These are phyloP conservation scores for Crematogaster levior DNA, from an alignment of 2,888 invertebrate genomes.

Conservation along the genomic window DNA sequence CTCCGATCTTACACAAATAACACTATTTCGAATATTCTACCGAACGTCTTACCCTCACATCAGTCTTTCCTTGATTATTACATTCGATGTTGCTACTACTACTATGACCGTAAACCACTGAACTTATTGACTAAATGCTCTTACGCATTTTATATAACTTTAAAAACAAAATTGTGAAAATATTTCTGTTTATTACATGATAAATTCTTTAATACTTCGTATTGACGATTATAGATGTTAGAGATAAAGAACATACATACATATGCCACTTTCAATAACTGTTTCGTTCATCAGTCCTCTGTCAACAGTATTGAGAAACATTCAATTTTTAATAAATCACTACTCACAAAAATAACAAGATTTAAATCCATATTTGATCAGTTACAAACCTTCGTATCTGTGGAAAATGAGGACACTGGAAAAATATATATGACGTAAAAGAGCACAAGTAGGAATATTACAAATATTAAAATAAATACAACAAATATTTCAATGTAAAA, in stretches of 20 bases:
- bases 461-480: conserved; percentile 10
- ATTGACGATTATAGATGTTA: background rate
- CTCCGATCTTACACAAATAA: background rate
- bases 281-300: conserved; percentile 13
- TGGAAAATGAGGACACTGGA: background rate
- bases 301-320: conserved; percentile 1
- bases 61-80: background rate
- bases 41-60: background rate
- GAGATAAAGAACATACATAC: conserved; percentile 2
- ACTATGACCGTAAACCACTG: background rate
- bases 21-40: background rate
- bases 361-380: conserved; percentile 19
- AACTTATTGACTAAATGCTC: background rate
- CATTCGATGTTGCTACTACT: background rate
- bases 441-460: background rate
- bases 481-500: background rate
- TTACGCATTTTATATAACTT: background rate
- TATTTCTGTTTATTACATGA: background rate
- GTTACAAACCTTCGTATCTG: background rate
- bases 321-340: conserved; percentile 13
- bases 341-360: conserved; percentile 12
- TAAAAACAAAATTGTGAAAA: background rate
- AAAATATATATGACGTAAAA: background rate
- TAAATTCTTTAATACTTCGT: background rate
- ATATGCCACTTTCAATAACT: background rate